phyloP scores from a whole-genome alignment of 2,113 vertebrate species.

The Bufo bufo region DNA sequence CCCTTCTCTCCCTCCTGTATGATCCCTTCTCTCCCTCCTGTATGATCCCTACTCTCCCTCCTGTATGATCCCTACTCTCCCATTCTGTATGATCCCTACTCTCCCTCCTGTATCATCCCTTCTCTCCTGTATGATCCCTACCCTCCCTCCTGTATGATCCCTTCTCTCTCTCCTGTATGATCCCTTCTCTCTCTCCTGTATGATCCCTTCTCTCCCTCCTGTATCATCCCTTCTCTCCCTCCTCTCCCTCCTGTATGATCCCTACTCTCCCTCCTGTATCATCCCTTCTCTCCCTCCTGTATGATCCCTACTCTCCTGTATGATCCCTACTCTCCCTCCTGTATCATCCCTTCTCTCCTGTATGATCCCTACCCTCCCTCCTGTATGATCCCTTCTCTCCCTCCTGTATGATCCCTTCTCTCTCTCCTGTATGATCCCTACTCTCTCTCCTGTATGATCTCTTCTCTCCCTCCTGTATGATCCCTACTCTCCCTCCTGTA shows the following conservation, averaged over 20 bases:
- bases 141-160: no score
- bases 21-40: not conserved
- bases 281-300: not conserved
- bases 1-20: not conserved
- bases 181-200: no score
- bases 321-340: not conserved
- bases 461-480: not conserved
- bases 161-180: not conserved
- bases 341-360: not conserved
- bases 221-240: not conserved
- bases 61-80: not conserved
- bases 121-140: no score
- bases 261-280: not conserved
- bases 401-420: not conserved
- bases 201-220: not conserved
- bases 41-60: not conserved
- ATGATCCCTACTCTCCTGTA: not conserved
- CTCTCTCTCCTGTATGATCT: not conserved
- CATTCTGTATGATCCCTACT: no score
- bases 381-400: not conserved
- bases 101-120: no score
- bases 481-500: not conserved
- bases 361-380: not conserved
- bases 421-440: not conserved
- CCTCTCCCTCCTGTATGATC: not conserved